A percentile compares a stretch with the other conserved stretches of the same genome.
These are phyloP conservation scores for Protobothrops mucrosquamatus DNA, from an alignment of 2,113 vertebrate genomes.

Conservation along the genomic window DNA sequence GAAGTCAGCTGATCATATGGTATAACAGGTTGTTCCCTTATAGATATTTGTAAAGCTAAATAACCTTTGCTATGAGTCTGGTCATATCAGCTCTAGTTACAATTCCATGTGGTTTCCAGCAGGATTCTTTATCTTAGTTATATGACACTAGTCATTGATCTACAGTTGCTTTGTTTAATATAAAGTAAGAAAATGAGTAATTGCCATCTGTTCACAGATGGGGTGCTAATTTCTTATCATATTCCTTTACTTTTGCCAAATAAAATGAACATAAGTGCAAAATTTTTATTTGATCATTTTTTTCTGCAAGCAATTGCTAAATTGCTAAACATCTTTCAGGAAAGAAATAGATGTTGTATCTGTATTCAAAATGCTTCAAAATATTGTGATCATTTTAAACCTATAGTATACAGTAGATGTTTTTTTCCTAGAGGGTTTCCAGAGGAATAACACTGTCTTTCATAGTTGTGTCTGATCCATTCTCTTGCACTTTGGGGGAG, in stretches of 20 bases:
- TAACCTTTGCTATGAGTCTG: background rate
- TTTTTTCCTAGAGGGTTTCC: background rate
- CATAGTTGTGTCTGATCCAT: background rate
- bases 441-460: background rate
- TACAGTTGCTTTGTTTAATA: background rate
- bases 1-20: background rate
- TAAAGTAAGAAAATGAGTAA: background rate
- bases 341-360: background rate
- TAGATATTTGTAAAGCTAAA: background rate
- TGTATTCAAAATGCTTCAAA: background rate
- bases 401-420: background rate
- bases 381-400: background rate
- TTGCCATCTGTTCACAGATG: background rate
- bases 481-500: background rate
- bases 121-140: background rate
- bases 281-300: background rate
- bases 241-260: background rate
- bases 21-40: background rate
- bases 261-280: background rate
- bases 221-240: background rate
- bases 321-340: background rate
- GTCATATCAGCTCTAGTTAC: background rate
- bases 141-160: background rate
- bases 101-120: background rate
- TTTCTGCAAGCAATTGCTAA: background rate